Conservation (phyloP, 2,113 vertebrate species). For the Clarias gariepinus region DNA sequence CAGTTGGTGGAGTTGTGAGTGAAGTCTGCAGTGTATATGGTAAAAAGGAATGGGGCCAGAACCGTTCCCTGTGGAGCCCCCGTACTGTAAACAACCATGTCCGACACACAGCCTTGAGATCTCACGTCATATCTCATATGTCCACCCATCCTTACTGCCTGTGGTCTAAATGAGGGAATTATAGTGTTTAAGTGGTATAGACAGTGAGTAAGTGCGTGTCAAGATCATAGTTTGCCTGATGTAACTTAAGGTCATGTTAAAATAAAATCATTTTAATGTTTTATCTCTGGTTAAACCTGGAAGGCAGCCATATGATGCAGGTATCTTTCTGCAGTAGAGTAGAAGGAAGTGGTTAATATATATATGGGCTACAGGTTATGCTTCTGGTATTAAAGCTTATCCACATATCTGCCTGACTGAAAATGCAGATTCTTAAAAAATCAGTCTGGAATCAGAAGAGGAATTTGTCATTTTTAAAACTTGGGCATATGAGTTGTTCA, state of each 20-base stretch:
- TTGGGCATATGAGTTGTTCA: background rate
- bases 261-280: background rate
- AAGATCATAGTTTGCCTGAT: background rate
- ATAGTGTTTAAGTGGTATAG: too few species aligned
- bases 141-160: too few species aligned
- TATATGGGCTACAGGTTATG: background rate
- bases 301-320: background rate
- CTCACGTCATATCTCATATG: too few species aligned
- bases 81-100: too few species aligned
- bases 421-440: background rate
- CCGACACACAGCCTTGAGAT: too few species aligned
- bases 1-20: too few species aligned
- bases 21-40: too few species aligned
- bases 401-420: background rate
- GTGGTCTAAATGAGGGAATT: too few species aligned
- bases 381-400: background rate
- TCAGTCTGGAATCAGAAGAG: background rate
- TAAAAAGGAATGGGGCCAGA: too few species aligned
- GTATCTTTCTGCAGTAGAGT: too few species aligned
- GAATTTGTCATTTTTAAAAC: background rate
- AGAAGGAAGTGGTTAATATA: conserved; percentile 11
- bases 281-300: background rate
- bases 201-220: too few species aligned
- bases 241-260: background rate
- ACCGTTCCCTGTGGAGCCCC: too few species aligned